Evolutionary conservation across 2,888 invertebrate genomes (phyloP).

Genomic region (Pyrgus malvae): DNA sequence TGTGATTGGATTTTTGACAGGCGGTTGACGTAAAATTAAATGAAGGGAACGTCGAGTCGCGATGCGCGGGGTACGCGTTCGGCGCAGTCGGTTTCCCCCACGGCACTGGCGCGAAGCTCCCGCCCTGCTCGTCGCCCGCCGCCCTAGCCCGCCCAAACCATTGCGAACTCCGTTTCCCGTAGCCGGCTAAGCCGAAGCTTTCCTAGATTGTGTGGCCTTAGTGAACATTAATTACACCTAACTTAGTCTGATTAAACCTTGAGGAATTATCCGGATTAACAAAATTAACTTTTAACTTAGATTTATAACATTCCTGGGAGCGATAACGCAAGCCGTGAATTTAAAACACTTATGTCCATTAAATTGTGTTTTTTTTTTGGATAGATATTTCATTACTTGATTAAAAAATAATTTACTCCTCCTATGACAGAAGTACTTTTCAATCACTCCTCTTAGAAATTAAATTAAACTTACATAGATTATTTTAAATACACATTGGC

Average conservation of each 20-base stretch:
- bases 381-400: not conserved
- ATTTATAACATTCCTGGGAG: slow-evolving; percentile 64
- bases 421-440: too few species aligned
- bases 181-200: slow-evolving; percentile 72
- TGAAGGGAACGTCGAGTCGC: slow-evolving; percentile 43
- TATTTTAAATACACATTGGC: too few species aligned
- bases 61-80: slow-evolving; percentile 48
- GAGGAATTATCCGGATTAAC: slow-evolving; percentile 81
- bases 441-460: too few species aligned
- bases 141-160: slow-evolving; percentile 44
- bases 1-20: slow-evolving; percentile 54
- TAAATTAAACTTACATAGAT: too few species aligned
- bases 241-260: slow-evolving; percentile 81
- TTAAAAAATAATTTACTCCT: not conserved
- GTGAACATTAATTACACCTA: slow-evolving; percentile 81
- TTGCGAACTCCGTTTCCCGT: slow-evolving; percentile 62
- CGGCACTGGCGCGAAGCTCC: slow-evolving; percentile 53
- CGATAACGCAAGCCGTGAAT: not conserved
- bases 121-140: slow-evolving; percentile 36
- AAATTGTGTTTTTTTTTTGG: not conserved
- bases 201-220: slow-evolving; percentile 80
- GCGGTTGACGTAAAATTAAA: slow-evolving; percentile 62
- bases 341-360: not conserved
- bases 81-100: slow-evolving; percentile 57
- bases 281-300: slow-evolving; percentile 81